phyloP scores from a whole-genome alignment of 2,888 invertebrate genomes.

The Agrotis puta region DNA sequence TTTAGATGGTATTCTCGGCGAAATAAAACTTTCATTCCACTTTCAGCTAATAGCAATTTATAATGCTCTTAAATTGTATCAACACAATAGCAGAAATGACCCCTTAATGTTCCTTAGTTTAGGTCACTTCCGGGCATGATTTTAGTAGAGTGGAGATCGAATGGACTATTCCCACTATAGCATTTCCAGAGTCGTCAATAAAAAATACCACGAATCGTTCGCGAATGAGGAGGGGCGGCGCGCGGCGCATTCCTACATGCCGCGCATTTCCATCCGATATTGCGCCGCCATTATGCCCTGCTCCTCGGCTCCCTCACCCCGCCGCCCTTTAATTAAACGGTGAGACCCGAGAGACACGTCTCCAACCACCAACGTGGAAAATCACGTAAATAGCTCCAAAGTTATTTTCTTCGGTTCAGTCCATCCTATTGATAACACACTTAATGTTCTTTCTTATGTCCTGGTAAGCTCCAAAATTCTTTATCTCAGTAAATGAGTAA shows the following conservation, averaged over 20 bases:
- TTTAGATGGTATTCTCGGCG: conserved; percentile 79
- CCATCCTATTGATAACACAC: conserved; percentile 75
- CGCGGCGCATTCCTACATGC: conserved; percentile 91
- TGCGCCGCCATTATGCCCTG: conserved; percentile 91
- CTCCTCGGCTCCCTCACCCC: conserved; percentile 83
- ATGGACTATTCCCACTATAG: conserved; percentile 80
- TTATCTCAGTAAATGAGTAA: conserved; percentile 4
- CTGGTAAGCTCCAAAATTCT: conserved; percentile 18
- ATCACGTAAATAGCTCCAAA: conserved; percentile 88
- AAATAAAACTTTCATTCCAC: conserved; percentile 74
- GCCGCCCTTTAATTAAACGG: conserved; percentile 91
- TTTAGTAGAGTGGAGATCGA: conserved; percentile 70
- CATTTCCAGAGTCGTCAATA: conserved; percentile 89
- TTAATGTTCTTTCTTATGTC: conserved; percentile 64
- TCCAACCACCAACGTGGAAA: conserved; percentile 86
- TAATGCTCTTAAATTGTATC: conserved; percentile 49
- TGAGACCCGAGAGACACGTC: conserved; percentile 89
- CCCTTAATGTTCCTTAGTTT: conserved; percentile 33
- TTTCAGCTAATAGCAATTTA: conserved; percentile 53
- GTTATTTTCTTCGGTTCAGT: conserved; percentile 77
- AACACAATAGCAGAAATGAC: conserved; percentile 29
- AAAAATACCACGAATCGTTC: conserved; percentile 90
- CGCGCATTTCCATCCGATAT: conserved; percentile 91
- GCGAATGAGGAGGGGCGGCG: conserved; percentile 88
- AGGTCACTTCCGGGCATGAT: conserved; percentile 60